These are phyloP conservation scores for Cyanistes caeruleus DNA, from an alignment of 2,113 vertebrate genomes.

Conservation along the genomic window DNA sequence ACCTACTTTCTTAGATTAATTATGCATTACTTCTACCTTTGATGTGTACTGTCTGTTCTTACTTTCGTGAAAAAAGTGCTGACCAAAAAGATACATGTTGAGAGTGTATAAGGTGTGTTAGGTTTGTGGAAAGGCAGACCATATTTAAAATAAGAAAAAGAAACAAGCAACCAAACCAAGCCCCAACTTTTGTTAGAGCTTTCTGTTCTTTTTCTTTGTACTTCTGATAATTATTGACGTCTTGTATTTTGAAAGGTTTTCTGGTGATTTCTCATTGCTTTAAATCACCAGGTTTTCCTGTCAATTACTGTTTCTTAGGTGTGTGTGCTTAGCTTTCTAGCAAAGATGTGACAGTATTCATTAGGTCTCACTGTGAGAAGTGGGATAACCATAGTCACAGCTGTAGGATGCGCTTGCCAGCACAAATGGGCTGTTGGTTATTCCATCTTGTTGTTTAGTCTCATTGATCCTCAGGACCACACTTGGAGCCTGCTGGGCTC, in stretches of 20 bases:
- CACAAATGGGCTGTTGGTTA: background rate
- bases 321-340: background rate
- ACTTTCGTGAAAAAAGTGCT: background rate
- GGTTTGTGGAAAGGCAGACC: background rate
- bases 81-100: background rate
- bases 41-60: background rate
- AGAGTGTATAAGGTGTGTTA: background rate
- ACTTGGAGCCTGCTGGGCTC: background rate
- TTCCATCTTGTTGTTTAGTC: background rate
- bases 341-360: background rate
- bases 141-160: rapidly evolving
- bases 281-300: background rate
- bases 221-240: background rate
- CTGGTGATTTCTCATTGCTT: background rate
- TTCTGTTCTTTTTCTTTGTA: background rate
- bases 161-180: background rate
- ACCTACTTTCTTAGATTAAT: background rate
- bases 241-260: background rate
- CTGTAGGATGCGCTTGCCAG: background rate
- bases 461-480: background rate
- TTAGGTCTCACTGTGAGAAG: background rate
- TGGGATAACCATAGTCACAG: too few species aligned
- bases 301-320: background rate
- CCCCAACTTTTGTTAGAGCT: background rate
- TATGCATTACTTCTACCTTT: background rate